A percentile compares a stretch with the other conserved stretches of the same genome.
These are phyloP conservation scores for Cichlasoma orientale DNA, from an alignment of 2,797 vertebrate species.

Conservation along the genomic window DNA sequence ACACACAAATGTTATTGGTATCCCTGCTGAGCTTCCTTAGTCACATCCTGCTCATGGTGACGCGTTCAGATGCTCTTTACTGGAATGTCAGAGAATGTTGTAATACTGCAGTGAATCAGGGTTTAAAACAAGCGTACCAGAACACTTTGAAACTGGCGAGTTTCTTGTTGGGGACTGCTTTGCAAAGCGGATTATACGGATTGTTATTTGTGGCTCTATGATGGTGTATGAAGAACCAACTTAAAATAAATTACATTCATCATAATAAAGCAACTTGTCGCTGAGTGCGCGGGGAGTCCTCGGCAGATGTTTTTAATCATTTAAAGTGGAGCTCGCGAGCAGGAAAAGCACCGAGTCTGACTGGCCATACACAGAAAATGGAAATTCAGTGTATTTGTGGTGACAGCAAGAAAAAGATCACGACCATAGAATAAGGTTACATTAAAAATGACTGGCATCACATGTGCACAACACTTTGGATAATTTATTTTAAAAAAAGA, in stretches of 20 bases:
- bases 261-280: neutral
- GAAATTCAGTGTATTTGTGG: neutral
- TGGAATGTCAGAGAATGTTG: slow-evolving; percentile 40
- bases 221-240: neutral
- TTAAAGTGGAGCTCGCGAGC: neutral
- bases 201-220: neutral
- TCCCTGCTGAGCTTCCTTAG: slow-evolving; percentile 10
- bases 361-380: neutral
- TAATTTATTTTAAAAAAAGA: too few relatives aligned
- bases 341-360: neutral
- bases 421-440: too few relatives aligned
- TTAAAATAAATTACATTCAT: neutral
- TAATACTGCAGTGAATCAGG: slow-evolving; percentile 12
- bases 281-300: neutral
- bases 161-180: neutral
- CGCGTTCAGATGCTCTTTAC: slow-evolving; percentile 22
- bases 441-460: neutral
- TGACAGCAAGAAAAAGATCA: neutral
- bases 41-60: slow-evolving; percentile 43
- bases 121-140: neutral
- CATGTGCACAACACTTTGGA: too few relatives aligned
- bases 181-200: neutral
- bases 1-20: slow-evolving; percentile 6
- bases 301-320: neutral
- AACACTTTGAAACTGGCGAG: neutral